Evolutionary conservation across 2,888 invertebrate species (phyloP).

Genomic region (Drosophila colorata): DNA sequence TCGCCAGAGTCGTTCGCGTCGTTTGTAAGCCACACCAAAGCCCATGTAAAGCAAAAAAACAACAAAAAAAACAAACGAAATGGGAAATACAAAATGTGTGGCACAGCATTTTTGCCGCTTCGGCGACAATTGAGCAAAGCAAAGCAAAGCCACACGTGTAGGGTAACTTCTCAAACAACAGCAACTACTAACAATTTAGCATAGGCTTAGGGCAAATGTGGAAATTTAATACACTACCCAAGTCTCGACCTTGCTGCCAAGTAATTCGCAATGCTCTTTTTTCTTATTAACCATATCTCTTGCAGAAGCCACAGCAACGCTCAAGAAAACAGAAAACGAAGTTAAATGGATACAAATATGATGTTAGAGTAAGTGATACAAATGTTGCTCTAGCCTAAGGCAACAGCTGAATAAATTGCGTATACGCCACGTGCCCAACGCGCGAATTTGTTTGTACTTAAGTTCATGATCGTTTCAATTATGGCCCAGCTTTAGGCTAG

Average conservation of each 20-base stretch:
- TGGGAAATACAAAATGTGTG: slow-evolving; percentile 39
- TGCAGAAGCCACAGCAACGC: slow-evolving; percentile 57
- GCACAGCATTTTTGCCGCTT: slow-evolving; percentile 75
- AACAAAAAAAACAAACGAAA: slow-evolving; percentile 23
- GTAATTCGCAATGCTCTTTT: slow-evolving; percentile 27
- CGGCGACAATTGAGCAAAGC: slow-evolving; percentile 32
- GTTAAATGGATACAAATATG: slow-evolving; percentile 29
- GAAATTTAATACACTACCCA: slow-evolving; percentile 59
- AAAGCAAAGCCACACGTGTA: background rate
- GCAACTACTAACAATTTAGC: slow-evolving; percentile 44
- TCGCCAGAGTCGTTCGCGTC: slow-evolving; percentile 25
- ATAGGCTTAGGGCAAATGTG: slow-evolving; percentile 17
- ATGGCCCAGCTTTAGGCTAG: slow-evolving; percentile 14
- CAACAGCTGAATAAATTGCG: slow-evolving; percentile 27
- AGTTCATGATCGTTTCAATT: slow-evolving; percentile 78
- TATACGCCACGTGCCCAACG: slow-evolving; percentile 43
- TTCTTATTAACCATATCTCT: slow-evolving; percentile 19
- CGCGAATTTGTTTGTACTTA: slow-evolving; percentile 31
- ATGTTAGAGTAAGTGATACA: slow-evolving; percentile 57
- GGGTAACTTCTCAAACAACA: slow-evolving; percentile 4
- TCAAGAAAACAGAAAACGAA: slow-evolving; percentile 21
- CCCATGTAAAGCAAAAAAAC: slow-evolving; percentile 11
- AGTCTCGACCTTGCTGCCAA: slow-evolving; percentile 57
- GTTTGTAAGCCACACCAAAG: slow-evolving; percentile 28
- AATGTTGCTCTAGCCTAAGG: slow-evolving; percentile 29